Evolutionary conservation across 2,888 invertebrate genomes (phyloP).

Genomic region (Megalurothrips usitatus): DNA sequence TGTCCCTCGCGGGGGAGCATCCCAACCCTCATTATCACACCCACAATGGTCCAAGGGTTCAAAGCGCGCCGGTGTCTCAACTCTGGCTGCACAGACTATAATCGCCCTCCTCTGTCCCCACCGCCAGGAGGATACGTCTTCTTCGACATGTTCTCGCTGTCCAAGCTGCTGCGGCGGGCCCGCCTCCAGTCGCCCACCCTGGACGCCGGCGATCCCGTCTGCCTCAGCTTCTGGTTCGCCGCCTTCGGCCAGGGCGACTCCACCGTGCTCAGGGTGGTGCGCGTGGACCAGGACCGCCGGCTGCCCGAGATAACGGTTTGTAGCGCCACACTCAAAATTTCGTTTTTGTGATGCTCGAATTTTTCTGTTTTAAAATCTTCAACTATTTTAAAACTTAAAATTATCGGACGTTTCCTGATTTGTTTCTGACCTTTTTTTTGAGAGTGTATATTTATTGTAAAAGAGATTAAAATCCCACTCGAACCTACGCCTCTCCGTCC

Average conservation of each 20-base stretch:
- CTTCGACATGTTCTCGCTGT: conserved; percentile 52
- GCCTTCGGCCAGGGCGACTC: conserved; percentile 54
- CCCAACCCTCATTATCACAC: too few species aligned
- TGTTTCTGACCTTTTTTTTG: too few species aligned
- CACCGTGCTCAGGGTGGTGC: conserved; percentile 47
- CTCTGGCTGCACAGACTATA: not conserved
- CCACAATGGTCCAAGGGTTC: too few species aligned
- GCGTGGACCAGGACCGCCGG: conserved; percentile 39
- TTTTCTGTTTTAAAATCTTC: too few species aligned
- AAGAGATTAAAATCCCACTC: too few species aligned
- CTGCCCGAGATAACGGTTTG: not conserved
- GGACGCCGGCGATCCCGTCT: conserved; percentile 45
- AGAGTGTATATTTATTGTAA: too few species aligned
- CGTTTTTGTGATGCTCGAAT: too few species aligned
- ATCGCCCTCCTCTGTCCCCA: not conserved
- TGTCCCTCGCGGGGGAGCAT: too few species aligned
- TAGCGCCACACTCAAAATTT: not conserved
- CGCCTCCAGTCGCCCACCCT: conserved; percentile 49
- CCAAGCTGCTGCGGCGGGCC: conserved; percentile 47
- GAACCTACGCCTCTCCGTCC: too few species aligned
- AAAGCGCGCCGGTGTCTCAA: too few species aligned
- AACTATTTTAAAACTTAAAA: too few species aligned
- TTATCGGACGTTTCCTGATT: too few species aligned
- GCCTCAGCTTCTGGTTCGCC: conserved; percentile 56
- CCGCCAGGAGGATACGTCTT: conserved; percentile 52